phyloP scores from a whole-genome alignment of 1,140 invertebrate species.

The Pseudomyrmex pallidus region DNA sequence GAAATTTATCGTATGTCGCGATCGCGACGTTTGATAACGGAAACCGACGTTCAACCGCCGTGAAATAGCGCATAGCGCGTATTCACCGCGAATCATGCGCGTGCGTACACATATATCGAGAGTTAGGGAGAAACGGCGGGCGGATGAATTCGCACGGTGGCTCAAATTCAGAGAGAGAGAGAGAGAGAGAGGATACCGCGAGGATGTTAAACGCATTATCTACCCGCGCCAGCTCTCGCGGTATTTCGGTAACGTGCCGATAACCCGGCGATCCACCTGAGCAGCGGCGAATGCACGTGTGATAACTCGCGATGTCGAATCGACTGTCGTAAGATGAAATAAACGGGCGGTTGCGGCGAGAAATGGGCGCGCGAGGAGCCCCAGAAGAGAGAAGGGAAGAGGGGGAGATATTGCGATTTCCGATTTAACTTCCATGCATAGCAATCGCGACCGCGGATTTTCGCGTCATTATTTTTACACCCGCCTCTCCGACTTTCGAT shows the following conservation, averaged over 20 bases:
- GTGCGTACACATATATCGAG: neutral
- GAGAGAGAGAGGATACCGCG: neutral
- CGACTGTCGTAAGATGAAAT: constrained; percentile 46
- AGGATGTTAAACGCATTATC: constrained; percentile 52
- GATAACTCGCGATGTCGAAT: constrained; percentile 40
- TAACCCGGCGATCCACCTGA: constrained; percentile 26
- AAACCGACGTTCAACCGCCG: neutral
- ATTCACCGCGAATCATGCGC: constrained; percentile 8
- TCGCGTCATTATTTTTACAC: constrained; percentile 37
- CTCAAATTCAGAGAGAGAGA: constrained; percentile 1
- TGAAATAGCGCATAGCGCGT: constrained; percentile 8
- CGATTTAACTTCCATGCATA: constrained; percentile 58
- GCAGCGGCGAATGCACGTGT: constrained; percentile 11
- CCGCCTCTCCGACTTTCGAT: constrained; percentile 7
- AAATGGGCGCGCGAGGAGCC: too few relatives aligned
- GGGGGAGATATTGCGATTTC: constrained; percentile 9
- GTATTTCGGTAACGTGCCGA: constrained; percentile 31
- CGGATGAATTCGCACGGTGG: constrained; percentile 16
- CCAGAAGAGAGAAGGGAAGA: neutral
- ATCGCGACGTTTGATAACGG: neutral
- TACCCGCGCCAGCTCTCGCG: neutral
- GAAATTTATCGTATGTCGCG: neutral
- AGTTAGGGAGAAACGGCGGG: neutral
- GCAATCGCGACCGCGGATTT: constrained; percentile 41
- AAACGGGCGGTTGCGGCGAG: neutral